These are phyloP conservation scores for Augochlora pura DNA, from an alignment of 1,140 invertebrate species.

Conservation along the genomic window DNA sequence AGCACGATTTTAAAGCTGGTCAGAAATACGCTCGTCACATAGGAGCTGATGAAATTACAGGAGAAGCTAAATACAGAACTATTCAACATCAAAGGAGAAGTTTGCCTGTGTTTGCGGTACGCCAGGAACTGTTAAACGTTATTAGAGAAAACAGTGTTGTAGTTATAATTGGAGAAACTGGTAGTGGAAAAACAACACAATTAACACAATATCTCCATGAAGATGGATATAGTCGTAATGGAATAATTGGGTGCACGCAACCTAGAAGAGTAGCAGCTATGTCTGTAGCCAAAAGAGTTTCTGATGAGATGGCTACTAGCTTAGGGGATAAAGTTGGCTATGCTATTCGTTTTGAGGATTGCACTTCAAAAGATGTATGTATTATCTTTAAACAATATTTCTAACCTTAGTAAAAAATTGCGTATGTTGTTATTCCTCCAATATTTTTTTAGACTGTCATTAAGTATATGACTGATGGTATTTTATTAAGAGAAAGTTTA, in stretches of 20 bases:
- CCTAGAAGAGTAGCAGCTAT: conserved; percentile 94
- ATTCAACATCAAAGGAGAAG: conserved; percentile 94
- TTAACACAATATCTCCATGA: conserved; percentile 99
- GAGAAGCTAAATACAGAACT: conserved; percentile 92
- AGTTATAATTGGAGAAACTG: conserved; percentile 99
- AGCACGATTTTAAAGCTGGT: conserved; percentile 89
- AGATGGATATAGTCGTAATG: conserved; percentile 95
- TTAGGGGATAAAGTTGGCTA: conserved; percentile 97
- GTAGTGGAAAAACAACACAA: conserved; percentile 99
- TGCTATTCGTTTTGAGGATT: conserved; percentile 99
- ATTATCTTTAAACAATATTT: conserved; percentile 1
- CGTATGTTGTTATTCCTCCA: background rate
- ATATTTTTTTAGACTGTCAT: conserved; percentile 89
- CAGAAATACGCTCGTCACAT: conserved; percentile 99
- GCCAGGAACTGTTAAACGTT: conserved; percentile 95
- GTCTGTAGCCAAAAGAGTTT: conserved; percentile 99
- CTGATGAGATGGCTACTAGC: conserved; percentile 97
- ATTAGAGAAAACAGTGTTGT: conserved; percentile 97
- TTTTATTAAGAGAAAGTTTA: conserved; percentile 96
- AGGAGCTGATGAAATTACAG: conserved; percentile 87
- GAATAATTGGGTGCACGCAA: conserved; percentile 96
- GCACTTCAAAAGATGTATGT: conserved; percentile 90
- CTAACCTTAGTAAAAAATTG: background rate
- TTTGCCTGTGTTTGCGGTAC: conserved; percentile 97
- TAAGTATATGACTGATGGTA: conserved; percentile 99